A percentile compares a stretch with the other conserved stretches of the same genome.
Conservation (phyloP, 2,113 vertebrate species). For the Lagopus leucura region DNA sequence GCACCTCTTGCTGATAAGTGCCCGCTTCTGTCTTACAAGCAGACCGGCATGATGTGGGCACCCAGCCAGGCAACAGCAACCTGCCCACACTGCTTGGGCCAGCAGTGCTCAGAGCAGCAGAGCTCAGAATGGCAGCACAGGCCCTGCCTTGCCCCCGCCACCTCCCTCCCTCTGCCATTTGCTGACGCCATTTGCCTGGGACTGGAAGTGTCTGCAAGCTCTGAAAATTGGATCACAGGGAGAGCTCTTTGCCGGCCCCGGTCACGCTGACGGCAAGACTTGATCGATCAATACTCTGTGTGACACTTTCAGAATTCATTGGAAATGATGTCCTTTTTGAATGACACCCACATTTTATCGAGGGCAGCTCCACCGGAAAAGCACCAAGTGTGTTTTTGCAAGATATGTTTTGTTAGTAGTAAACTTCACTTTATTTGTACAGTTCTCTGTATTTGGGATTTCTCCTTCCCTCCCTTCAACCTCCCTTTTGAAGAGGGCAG, state of each 20-base stretch:
- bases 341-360: constrained; percentile 77
- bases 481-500: constrained; percentile 64
- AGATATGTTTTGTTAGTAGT: constrained; percentile 66
- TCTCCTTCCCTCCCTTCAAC: constrained; percentile 41
- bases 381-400: constrained; percentile 68
- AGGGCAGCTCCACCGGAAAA: constrained; percentile 69
- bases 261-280: constrained; percentile 87
- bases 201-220: constrained; percentile 86
- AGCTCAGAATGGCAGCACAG: not conserved
- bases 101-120: not conserved
- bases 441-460: constrained; percentile 58
- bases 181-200: constrained; percentile 79
- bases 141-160: not conserved
- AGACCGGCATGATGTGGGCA: not conserved
- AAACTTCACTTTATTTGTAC: constrained; percentile 69
- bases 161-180: constrained; percentile 52
- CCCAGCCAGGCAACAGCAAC: constrained; percentile 16
- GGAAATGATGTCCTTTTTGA: constrained; percentile 83
- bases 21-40: constrained; percentile 43
- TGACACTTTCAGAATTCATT: constrained; percentile 83
- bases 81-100: not conserved
- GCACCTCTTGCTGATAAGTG: constrained; percentile 31
- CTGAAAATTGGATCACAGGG: constrained; percentile 93
- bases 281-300: constrained; percentile 87
- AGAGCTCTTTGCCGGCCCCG: constrained; percentile 83